phyloP scores from a whole-genome alignment of 1,140 invertebrate genomes.

The Battus philenor region DNA sequence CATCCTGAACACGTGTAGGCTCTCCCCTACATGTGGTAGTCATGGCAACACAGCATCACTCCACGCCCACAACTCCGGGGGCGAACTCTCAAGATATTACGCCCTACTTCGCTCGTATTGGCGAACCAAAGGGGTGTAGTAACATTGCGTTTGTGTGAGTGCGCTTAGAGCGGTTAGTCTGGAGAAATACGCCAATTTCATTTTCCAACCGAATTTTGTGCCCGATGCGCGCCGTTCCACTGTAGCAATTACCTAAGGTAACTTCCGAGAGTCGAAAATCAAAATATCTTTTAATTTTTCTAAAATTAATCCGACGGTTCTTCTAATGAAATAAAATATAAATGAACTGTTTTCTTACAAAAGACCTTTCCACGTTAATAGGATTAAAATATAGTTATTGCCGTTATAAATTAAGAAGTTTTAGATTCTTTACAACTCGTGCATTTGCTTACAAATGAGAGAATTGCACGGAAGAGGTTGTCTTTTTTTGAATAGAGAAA shows the following conservation, averaged over 20 bases:
- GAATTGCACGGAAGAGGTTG: constrained; percentile 12
- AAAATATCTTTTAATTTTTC: too few species aligned
- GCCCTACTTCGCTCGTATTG: constrained; percentile 72
- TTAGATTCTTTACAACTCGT: constrained; percentile 12
- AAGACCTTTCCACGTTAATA: too few species aligned
- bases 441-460: constrained; percentile 10
- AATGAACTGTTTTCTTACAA: too few species aligned
- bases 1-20: constrained; percentile 46
- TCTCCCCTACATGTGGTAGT: constrained; percentile 64
- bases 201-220: constrained; percentile 44
- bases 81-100: constrained; percentile 73
- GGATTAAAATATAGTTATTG: constrained; percentile 5
- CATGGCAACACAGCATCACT: constrained; percentile 71
- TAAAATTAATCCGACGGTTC: too few species aligned
- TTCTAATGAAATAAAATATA: too few species aligned
- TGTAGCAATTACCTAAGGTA: background rate
- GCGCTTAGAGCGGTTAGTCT: constrained; percentile 40
- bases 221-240: constrained; percentile 12
- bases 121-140: constrained; percentile 68
- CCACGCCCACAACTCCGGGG: constrained; percentile 68
- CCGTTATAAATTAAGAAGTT: constrained; percentile 8
- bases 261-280: too few species aligned
- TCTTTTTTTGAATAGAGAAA: constrained; percentile 26
- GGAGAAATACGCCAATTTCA: constrained; percentile 45
- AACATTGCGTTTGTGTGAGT: constrained; percentile 44